phyloP scores from a whole-genome alignment of 1,140 invertebrate genomes.

The Thaumetopoea pityocampa region DNA sequence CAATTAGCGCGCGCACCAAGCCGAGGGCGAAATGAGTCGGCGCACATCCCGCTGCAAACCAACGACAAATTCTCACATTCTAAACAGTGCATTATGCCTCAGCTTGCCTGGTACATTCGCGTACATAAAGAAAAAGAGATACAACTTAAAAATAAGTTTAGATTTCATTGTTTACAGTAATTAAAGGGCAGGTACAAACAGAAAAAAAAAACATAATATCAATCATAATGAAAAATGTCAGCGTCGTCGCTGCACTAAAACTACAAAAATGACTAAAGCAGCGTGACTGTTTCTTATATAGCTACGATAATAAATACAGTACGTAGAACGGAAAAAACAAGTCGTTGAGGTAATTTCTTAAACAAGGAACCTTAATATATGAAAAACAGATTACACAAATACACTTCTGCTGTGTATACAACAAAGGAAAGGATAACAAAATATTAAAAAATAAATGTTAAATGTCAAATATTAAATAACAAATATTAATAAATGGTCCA shows the following conservation, averaged over 20 bases:
- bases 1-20: too few species aligned
- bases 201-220: constrained; percentile 24
- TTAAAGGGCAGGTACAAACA: constrained; percentile 46
- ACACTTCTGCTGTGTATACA: constrained; percentile 8
- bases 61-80: too few species aligned
- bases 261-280: constrained; percentile 62
- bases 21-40: too few species aligned
- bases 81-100: too few species aligned
- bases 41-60: too few species aligned
- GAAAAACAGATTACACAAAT: constrained; percentile 3
- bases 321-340: constrained; percentile 21
- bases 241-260: constrained; percentile 23
- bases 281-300: constrained; percentile 54
- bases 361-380: constrained; percentile 19
- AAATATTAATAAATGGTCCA: too few species aligned
- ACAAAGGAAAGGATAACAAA: constrained; percentile 4
- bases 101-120: too few species aligned
- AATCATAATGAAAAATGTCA: constrained; percentile 21
- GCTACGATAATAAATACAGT: constrained; percentile 33
- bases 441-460: not conserved
- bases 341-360: constrained; percentile 25
- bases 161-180: constrained; percentile 1
- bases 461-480: too few species aligned
- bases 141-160: too few species aligned
- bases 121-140: too few species aligned